phyloP scores from a whole-genome alignment of 2,113 vertebrate genomes.

The Psittacus erithacus region DNA sequence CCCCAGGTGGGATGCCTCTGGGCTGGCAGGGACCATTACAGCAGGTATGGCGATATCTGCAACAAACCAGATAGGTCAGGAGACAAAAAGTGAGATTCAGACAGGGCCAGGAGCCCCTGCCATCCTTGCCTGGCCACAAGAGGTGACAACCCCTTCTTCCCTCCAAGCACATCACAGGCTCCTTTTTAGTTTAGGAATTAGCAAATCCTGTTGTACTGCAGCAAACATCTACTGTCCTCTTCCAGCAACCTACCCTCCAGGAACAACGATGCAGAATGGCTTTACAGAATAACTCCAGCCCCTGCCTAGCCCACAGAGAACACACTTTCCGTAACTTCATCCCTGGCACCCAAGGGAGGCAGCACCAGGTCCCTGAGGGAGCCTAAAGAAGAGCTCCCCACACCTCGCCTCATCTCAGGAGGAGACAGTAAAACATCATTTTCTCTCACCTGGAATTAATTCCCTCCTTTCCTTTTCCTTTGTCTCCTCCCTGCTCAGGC shows the following conservation, averaged over 20 bases:
- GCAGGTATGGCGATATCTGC: background rate
- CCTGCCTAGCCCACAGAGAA: background rate
- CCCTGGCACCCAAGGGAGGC: background rate
- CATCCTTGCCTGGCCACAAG: background rate
- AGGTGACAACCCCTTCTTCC: background rate
- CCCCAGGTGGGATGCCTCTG: background rate
- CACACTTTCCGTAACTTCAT: background rate
- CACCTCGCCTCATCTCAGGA: accelerated
- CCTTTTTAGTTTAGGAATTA: background rate
- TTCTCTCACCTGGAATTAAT: background rate
- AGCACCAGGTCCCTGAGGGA: accelerated
- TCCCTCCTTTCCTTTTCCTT: background rate
- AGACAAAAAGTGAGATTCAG: background rate
- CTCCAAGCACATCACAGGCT: accelerated
- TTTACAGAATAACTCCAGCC: background rate
- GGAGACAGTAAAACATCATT: background rate
- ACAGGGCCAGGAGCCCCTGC: background rate
- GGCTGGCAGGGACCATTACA: background rate
- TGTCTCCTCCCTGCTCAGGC: background rate
- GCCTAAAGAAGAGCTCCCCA: background rate
- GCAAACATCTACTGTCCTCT: background rate
- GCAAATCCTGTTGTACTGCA: background rate
- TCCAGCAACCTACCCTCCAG: background rate
- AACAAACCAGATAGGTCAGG: background rate
- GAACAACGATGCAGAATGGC: background rate